Percentiles rank a stretch among this genome's conserved stretches.
Evolutionary conservation across 2,888 invertebrate species (phyloP).

Genomic region (Eupeodes luniger): DNA sequence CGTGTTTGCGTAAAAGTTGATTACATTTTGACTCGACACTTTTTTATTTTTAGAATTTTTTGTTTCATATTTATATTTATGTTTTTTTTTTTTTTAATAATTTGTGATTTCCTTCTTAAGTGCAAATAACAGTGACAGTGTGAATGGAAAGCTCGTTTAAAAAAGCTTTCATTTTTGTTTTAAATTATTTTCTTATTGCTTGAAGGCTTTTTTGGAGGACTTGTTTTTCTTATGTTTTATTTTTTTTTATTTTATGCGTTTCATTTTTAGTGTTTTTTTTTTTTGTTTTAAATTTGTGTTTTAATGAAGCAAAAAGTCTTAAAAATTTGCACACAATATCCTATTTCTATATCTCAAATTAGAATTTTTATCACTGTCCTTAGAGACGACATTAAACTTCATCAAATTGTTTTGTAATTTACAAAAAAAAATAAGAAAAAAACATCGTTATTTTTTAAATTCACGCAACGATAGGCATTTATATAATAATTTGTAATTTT

Average conservation of each 20-base stretch:
- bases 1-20: not conserved
- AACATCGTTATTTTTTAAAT: not conserved
- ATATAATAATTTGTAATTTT: conserved; percentile 2
- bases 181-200: conserved; percentile 16
- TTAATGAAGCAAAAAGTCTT: conserved; percentile 6
- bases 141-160: conserved; percentile 24
- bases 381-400: conserved; percentile 21
- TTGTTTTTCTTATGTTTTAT: conserved; percentile 14
- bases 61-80: not conserved
- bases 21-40: not conserved
- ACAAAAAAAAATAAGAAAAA: conserved; percentile 2
- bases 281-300: not conserved
- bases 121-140: conserved; percentile 42
- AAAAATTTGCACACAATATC: conserved; percentile 17
- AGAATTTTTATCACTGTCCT: conserved; percentile 32
- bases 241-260: not conserved
- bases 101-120: conserved; percentile 9
- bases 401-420: conserved; percentile 24
- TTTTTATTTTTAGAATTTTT: not conserved
- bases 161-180: conserved; percentile 1
- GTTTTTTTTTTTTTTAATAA: conserved; percentile 10
- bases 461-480: conserved; percentile 48
- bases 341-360: conserved; percentile 11
- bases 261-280: not conserved
- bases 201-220: conserved; percentile 42